A percentile compares a stretch with the other conserved stretches of the same genome.
phyloP scores from a whole-genome alignment of 2,888 invertebrate genomes.

The Hedya salicella region DNA sequence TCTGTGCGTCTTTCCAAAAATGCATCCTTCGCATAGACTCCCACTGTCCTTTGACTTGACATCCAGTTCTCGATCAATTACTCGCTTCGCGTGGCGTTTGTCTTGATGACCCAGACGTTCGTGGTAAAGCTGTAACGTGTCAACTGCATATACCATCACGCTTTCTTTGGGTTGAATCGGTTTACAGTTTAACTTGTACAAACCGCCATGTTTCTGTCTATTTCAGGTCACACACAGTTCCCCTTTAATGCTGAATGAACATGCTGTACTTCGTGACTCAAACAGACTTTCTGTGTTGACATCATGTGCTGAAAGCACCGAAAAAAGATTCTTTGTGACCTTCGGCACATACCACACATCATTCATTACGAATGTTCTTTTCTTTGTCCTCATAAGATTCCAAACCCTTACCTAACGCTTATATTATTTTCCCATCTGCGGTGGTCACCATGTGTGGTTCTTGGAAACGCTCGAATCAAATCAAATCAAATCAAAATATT shows the following conservation, averaged over 20 bases:
- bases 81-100: not conserved
- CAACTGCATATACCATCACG: not conserved
- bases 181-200: constrained; percentile 6
- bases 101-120: constrained; percentile 8
- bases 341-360: constrained; percentile 2
- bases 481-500: too few relatives aligned
- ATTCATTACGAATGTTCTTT: too few relatives aligned
- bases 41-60: too few relatives aligned
- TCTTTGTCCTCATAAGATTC: not conserved
- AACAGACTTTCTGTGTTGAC: not conserved
- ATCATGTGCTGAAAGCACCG: not conserved
- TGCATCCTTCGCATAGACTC: not conserved
- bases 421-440: not conserved
- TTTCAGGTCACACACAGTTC: not conserved
- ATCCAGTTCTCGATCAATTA: too few relatives aligned
- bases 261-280: not conserved
- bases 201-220: not conserved
- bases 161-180: not conserved
- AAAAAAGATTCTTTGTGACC: not conserved
- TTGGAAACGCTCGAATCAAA: too few relatives aligned
- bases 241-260: not conserved
- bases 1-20: not conserved
- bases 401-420: not conserved
- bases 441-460: not conserved
- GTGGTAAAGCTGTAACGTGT: constrained; percentile 5